Percentiles rank a stretch among this genome's conserved stretches.
Conservation (phyloP, 2,888 invertebrate species). For the Mactromeris polynyma region DNA sequence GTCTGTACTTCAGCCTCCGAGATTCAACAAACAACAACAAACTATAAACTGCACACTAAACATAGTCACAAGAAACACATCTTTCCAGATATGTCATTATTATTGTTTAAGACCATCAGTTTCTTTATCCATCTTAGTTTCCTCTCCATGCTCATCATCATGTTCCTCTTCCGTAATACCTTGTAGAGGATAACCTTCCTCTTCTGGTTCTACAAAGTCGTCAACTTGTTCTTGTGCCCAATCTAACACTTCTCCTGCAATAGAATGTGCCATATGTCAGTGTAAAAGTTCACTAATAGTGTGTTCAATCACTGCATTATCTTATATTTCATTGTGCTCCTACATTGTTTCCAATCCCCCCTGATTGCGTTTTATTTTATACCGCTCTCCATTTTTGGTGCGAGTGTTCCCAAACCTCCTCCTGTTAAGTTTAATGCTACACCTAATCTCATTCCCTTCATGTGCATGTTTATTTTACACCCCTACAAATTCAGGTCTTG, state of each 20-base stretch:
- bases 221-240: slow-evolving; percentile 75
- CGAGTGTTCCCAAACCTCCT: too few relatives aligned
- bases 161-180: slow-evolving; percentile 66
- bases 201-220: slow-evolving; percentile 31
- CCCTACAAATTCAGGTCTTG: too few relatives aligned
- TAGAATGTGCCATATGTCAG: neutral
- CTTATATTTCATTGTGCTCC: too few relatives aligned
- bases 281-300: neutral
- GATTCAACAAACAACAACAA: neutral
- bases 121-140: slow-evolving; percentile 23
- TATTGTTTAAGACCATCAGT: neutral
- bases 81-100: neutral
- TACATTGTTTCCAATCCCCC: too few relatives aligned
- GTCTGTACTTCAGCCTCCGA: neutral
- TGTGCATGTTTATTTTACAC: too few relatives aligned
- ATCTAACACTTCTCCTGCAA: slow-evolving; percentile 72
- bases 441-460: too few relatives aligned
- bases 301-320: too few relatives aligned
- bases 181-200: slow-evolving; percentile 54
- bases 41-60: neutral
- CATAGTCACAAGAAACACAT: neutral
- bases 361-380: too few relatives aligned
- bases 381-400: too few relatives aligned
- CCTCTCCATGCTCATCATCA: slow-evolving; percentile 51
- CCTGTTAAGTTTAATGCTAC: too few relatives aligned